Evolutionary conservation across 2,888 invertebrate species (phyloP).

Genomic region (Drosophila villosipedis): DNA sequence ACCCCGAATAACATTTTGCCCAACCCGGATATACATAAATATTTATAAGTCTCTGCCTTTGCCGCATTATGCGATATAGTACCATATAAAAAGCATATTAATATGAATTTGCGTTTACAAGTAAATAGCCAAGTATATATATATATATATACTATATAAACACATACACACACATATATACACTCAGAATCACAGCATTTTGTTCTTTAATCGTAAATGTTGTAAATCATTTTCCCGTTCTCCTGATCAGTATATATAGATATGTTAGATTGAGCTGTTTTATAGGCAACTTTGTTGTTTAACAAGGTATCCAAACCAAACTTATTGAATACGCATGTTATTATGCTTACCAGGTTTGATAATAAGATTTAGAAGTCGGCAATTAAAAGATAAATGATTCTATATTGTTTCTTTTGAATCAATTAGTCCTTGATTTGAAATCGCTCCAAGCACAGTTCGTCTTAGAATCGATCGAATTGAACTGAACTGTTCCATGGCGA

Average conservation of each 20-base stretch:
- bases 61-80: constrained; percentile 13
- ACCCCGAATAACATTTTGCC: constrained; percentile 43
- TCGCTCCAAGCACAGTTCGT: too few species aligned
- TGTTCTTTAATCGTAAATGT: neutral
- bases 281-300: neutral
- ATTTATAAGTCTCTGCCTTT: constrained; percentile 38
- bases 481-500: neutral
- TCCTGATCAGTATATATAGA: neutral
- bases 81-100: constrained; percentile 53
- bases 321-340: neutral
- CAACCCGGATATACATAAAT: constrained; percentile 70
- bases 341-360: too few species aligned
- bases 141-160: neutral
- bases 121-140: constrained; percentile 60
- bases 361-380: neutral
- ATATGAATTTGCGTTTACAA: constrained; percentile 56
- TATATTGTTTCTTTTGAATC: neutral
- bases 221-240: neutral
- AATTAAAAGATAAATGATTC: neutral
- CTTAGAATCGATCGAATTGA: too few species aligned
- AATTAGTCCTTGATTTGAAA: neutral
- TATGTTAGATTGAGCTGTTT: neutral
- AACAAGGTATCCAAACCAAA: neutral
- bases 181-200: neutral
- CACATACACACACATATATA: neutral